These are phyloP conservation scores for Syndactyla subalaris DNA, from an alignment of 2,797 vertebrate genomes.

Conservation along the genomic window DNA sequence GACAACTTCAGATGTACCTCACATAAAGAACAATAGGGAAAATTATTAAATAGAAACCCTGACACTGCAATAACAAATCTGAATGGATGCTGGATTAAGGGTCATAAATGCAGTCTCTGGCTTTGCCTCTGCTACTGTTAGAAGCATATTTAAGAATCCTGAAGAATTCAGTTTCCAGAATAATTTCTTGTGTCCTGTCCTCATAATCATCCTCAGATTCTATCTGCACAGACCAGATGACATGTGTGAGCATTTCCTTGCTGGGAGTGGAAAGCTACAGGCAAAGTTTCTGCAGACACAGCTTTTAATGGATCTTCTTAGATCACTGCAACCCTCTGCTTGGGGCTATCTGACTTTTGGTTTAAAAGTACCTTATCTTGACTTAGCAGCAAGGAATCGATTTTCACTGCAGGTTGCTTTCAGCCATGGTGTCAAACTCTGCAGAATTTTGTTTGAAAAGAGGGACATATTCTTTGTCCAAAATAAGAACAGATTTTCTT, in stretches of 20 bases:
- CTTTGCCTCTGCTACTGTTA: not conserved
- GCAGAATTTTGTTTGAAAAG: not conserved
- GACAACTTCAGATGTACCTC: accelerated
- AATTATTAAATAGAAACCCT: not conserved
- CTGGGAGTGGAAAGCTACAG: not conserved
- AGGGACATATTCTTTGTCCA: not conserved
- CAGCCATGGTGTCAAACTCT: not conserved
- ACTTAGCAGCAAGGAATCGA: not conserved
- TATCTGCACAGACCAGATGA: not conserved
- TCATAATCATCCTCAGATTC: not conserved
- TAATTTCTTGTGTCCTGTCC: not conserved
- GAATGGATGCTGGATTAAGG: not conserved
- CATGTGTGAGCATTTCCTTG: not conserved
- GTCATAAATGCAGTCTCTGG: not conserved
- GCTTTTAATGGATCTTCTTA: constrained; percentile 5
- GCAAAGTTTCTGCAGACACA: not conserved
- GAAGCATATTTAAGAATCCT: not conserved
- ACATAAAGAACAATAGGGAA: not conserved
- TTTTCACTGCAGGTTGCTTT: not conserved
- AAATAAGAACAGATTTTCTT: not conserved
- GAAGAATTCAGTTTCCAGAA: not conserved
- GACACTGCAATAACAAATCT: not conserved
- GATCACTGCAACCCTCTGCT: not conserved
- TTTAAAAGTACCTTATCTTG: constrained; percentile 4
- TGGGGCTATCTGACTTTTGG: not conserved